phyloP scores from a whole-genome alignment of 2,113 vertebrate genomes.

The Prunella fulvescens region DNA sequence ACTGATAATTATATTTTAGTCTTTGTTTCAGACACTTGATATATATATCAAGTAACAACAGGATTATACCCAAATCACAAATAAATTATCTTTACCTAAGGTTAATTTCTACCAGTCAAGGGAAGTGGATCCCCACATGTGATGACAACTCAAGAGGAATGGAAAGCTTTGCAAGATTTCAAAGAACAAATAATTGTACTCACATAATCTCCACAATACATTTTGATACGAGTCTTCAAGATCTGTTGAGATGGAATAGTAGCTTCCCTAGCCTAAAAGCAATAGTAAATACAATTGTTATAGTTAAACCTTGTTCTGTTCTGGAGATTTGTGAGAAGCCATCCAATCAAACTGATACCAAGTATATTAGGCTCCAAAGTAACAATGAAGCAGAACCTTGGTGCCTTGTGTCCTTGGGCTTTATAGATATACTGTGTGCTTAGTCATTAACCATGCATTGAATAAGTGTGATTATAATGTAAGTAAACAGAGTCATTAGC shows the following conservation, averaged over 20 bases:
- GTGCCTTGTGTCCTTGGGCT: neutral
- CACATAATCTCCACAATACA: slow-evolving; percentile 73
- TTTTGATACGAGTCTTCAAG: slow-evolving; percentile 6
- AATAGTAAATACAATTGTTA: neutral
- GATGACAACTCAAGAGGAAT: neutral
- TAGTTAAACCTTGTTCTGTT: neutral
- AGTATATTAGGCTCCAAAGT: neutral
- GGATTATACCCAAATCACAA: neutral
- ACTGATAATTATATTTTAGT: neutral
- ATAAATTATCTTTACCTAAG: neutral
- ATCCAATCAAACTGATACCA: neutral
- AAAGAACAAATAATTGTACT: slow-evolving; percentile 55
- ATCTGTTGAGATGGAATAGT: neutral
- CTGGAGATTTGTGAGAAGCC: neutral
- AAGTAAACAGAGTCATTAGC: slow-evolving; percentile 61
- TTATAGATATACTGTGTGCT: slow-evolving; percentile 28
- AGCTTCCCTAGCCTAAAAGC: neutral
- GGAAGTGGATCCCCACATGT: neutral
- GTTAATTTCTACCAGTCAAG: neutral
- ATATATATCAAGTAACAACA: neutral
- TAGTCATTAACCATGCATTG: slow-evolving; percentile 55
- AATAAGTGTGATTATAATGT: slow-evolving; percentile 31
- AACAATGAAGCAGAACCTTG: neutral
- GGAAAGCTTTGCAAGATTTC: neutral
- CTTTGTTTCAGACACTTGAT: neutral